A percentile compares a stretch with the other conserved stretches of the same genome.
Evolutionary conservation across 2,888 invertebrate genomes (phyloP).

Genomic region (Melieria picta): DNA sequence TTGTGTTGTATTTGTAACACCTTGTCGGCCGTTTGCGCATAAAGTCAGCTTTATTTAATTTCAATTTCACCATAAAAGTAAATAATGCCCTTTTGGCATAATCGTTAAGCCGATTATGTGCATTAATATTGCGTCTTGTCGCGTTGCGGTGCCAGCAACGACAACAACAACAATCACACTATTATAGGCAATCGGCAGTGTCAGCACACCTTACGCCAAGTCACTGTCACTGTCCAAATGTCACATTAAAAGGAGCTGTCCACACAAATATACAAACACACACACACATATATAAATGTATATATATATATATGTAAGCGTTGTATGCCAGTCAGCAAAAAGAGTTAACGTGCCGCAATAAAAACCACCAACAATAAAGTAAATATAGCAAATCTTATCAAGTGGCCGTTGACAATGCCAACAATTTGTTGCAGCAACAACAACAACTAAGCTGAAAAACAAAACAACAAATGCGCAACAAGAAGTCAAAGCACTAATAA

Average conservation of each 20-base stretch:
- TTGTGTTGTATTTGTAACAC: no score
- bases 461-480: no score
- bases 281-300: not conserved
- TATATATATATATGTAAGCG: not conserved
- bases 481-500: no score
- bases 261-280: not conserved
- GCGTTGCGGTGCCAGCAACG: not conserved
- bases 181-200: not conserved
- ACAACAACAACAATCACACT: not conserved
- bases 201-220: not conserved
- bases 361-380: no score
- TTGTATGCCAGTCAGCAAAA: no score
- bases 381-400: no score
- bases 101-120: slow-evolving; percentile 30
- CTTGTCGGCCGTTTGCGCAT: not conserved
- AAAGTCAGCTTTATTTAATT: slow-evolving; percentile 26
- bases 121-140: slow-evolving; percentile 10
- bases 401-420: no score
- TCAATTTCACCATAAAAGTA: slow-evolving; percentile 30
- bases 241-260: not conserved
- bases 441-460: no score
- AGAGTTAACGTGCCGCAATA: no score
- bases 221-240: not conserved
- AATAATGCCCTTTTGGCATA: slow-evolving; percentile 28
- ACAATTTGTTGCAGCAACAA: no score